phyloP scores from a whole-genome alignment of 2,797 vertebrate genomes.

The Paramormyrops hopkinsi region DNA sequence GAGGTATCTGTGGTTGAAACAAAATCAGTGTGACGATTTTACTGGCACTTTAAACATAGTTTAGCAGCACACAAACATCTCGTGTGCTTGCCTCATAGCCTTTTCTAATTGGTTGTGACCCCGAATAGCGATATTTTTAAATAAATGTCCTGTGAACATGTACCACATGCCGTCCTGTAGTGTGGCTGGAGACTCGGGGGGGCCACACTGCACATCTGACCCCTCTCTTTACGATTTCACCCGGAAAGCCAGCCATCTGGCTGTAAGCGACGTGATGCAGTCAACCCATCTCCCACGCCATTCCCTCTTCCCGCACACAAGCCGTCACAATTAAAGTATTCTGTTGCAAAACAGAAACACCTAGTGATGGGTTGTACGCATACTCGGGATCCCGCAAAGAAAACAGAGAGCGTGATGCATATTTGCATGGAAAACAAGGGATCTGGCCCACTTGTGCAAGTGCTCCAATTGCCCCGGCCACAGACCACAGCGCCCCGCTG shows the following conservation, averaged over 20 bases:
- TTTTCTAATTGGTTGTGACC: constrained; percentile 12
- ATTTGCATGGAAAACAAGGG: neutral
- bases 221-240: constrained; percentile 38
- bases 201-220: constrained; percentile 37
- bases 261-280: constrained; percentile 33
- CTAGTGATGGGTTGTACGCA: constrained; percentile 15
- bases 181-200: constrained; percentile 9
- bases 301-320: constrained; percentile 12
- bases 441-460: neutral
- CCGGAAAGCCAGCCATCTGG: constrained; percentile 42
- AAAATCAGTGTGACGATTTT: neutral
- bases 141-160: neutral
- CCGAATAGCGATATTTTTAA: neutral
- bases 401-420: constrained; percentile 9
- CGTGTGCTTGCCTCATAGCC: neutral
- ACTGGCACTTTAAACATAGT: neutral
- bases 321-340: constrained; percentile 37
- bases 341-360: constrained; percentile 25
- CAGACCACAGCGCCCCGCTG: constrained; percentile 10
- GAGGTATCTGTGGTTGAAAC: neutral
- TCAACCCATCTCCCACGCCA: constrained; percentile 27
- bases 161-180: neutral
- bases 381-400: constrained; percentile 15
- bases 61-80: neutral
- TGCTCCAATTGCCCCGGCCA: neutral